Evolutionary conservation across 1,140 invertebrate genomes (phyloP).

Genomic region (Proales similis): DNA sequence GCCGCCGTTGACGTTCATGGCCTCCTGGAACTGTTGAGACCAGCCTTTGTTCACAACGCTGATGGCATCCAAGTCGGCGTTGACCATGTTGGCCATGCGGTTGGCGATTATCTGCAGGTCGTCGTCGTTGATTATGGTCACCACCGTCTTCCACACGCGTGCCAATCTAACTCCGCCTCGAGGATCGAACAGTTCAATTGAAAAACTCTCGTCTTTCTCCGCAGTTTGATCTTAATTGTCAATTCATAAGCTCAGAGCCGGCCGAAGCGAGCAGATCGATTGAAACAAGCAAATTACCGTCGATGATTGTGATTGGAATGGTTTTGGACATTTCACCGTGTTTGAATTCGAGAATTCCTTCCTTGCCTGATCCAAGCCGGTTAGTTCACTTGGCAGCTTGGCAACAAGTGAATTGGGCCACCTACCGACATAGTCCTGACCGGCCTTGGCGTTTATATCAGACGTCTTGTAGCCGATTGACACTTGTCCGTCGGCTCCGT

Average conservation of each 20-base stretch:
- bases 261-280: conserved; percentile 41
- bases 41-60: conserved; percentile 58
- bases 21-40: conserved; percentile 58
- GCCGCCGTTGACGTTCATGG: conserved; percentile 63
- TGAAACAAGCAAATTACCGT: too few species aligned
- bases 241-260: conserved; percentile 1
- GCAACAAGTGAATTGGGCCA: conserved; percentile 45
- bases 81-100: conserved; percentile 58
- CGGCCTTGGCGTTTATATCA: conserved; percentile 58
- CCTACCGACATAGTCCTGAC: conserved; percentile 55
- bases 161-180: conserved; percentile 59
- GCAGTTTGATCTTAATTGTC: conserved; percentile 53
- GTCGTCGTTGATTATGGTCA: conserved; percentile 65
- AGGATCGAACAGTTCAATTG: conserved; percentile 58
- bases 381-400: background rate
- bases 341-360: conserved; percentile 58
- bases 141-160: conserved; percentile 57
- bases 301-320: conserved; percentile 60
- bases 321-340: conserved; percentile 57
- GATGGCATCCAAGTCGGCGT: conserved; percentile 58
- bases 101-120: conserved; percentile 52
- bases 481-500: conserved; percentile 60
- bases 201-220: conserved; percentile 64
- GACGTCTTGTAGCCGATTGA: conserved; percentile 59
- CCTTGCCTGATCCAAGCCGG: conserved; percentile 38